These are phyloP conservation scores for Dicerorhinus sumatrensis DNA, from an alignment of 2,113 vertebrate genomes.

Conservation along the genomic window DNA sequence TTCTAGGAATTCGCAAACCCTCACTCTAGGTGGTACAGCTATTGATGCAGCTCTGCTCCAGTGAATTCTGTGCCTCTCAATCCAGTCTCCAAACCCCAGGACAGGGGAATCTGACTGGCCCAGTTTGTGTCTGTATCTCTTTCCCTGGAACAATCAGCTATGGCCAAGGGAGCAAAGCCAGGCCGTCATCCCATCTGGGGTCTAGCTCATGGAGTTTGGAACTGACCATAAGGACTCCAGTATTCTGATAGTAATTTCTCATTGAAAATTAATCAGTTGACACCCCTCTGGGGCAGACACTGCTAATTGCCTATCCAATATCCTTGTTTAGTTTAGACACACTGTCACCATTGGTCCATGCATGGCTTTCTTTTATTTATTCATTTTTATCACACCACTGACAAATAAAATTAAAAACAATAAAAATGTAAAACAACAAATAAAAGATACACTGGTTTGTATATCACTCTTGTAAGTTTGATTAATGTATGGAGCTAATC, in stretches of 20 bases:
- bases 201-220: background rate
- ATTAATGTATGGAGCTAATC: background rate
- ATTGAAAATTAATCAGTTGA: background rate
- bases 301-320: background rate
- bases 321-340: background rate
- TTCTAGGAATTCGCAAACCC: background rate
- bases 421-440: background rate
- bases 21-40: background rate
- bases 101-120: background rate
- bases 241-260: background rate
- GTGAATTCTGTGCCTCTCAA: background rate
- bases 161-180: background rate
- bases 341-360: background rate
- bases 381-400: background rate
- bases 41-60: background rate
- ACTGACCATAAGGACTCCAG: background rate
- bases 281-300: background rate
- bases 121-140: background rate
- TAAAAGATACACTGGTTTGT: background rate
- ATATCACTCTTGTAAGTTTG: background rate
- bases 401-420: slow-evolving; percentile 22
- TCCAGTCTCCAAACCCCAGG: background rate
- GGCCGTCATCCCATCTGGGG: background rate
- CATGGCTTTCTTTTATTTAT: background rate
- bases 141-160: background rate